Base-by-base conservation (phyloP, 2,113 vertebrate genomes). In the Apaloderma vittatum region DNA sequence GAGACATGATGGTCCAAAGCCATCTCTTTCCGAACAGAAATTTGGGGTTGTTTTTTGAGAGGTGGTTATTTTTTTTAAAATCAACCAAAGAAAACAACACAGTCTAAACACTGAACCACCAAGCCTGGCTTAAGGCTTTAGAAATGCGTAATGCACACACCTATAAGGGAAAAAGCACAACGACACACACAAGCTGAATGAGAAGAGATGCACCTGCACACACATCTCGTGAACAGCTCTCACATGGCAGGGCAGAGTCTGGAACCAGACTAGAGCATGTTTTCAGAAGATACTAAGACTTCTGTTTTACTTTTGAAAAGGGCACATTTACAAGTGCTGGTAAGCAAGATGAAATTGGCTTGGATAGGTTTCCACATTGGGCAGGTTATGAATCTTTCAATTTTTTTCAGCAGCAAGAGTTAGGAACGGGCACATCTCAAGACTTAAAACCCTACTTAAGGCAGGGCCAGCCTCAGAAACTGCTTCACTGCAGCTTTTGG, bases 311-410 rank as follows among this genome's bases (percentile, higher is more conserved):
- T 58, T 85, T 70, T 34, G 22, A 59, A 79, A 88, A 63, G 32
- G 61, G 37, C 15, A 70, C 72, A 74, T 80, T 67, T 81, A 66
- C 37, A 68, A 16, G 19, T 71, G 86, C 85, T 15, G 43, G 52
- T 67, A 82, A 89, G 72, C 76, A 67, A 84, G 83, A 91, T 18
- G 45, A 73, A 94, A 84, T n/a, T 61, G 76, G 83, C 88, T 86
- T 54, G 24, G 65, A 48, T 2, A 65, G 57, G 80, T 91, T 94
- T 95, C 92, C 72, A 61, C 3, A 1, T 61, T 86, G 48, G 91
- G 52, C 37, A 67, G 15, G 3, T 59, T 34, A 43, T 1, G 26
- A 76, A 78, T 72, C 71, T 83, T 91, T 51, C 48, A 58, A 52
- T 36, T 78, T 93, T 65, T 76, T 82, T 92, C 58, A 75, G n/a